Conservation (phyloP, 2,888 invertebrate genomes). For the Yponomeuta evonymella region DNA sequence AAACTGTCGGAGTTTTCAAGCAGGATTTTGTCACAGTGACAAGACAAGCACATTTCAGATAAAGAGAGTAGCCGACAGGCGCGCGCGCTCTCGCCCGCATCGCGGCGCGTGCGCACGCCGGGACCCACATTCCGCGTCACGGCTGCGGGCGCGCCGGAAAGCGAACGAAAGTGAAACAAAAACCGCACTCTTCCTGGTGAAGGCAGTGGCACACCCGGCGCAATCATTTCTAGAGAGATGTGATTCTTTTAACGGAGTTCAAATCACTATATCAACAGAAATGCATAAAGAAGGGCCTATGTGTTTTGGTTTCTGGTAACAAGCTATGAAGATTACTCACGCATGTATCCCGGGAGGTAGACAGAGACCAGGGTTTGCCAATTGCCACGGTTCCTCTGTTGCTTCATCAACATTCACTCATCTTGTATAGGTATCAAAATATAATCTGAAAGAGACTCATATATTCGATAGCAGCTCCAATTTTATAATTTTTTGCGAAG, state of each 20-base stretch:
- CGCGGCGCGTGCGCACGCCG: neutral
- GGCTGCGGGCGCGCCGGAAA: slow-evolving; percentile 3
- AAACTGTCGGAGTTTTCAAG: too few species aligned
- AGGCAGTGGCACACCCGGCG: neutral
- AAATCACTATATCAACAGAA: neutral
- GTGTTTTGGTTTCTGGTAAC: too few species aligned
- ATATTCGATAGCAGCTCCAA: too few species aligned
- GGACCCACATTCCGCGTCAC: slow-evolving; percentile 10
- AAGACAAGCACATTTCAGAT: neutral
- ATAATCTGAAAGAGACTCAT: too few species aligned
- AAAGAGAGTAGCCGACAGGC: neutral
- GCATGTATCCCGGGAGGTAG: too few species aligned
- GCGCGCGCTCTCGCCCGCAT: neutral
- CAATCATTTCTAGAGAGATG: neutral
- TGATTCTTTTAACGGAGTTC: neutral
- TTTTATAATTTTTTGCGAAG: too few species aligned
- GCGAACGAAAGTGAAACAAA: slow-evolving; percentile 7
- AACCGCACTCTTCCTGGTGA: slow-evolving; percentile 8
- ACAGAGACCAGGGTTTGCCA: too few species aligned
- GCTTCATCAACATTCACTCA: too few species aligned
- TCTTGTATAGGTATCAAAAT: too few species aligned
- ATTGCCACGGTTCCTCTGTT: too few species aligned
- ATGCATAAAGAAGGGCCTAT: neutral
- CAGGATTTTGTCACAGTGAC: neutral
- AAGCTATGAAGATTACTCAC: too few species aligned